phyloP scores from a whole-genome alignment of 1,140 invertebrate species.

The Coenobita brevimanus region DNA sequence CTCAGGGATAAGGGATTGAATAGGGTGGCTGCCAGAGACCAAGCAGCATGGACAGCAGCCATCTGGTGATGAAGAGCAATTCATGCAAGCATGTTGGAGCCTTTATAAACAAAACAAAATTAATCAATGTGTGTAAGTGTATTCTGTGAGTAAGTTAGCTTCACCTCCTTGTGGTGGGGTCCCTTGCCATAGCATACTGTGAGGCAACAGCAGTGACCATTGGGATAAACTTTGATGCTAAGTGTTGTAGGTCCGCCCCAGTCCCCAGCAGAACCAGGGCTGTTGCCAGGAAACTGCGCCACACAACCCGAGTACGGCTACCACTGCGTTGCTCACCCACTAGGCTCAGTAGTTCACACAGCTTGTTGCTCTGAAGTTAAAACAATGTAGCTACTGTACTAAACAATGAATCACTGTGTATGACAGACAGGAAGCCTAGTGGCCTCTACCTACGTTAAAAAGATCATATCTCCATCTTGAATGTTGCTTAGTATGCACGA shows the following conservation, averaged over 20 bases:
- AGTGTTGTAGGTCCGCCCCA: conserved; percentile 22
- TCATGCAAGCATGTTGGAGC: too few species aligned
- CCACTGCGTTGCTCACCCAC: conserved; percentile 14
- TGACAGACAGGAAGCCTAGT: too few species aligned
- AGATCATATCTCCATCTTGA: too few species aligned
- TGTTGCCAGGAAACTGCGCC: conserved; percentile 30
- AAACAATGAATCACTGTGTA: too few species aligned
- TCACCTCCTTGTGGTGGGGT: conserved; percentile 41
- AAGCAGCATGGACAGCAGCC: too few species aligned
- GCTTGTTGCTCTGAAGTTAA: conserved; percentile 36
- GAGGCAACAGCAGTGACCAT: background rate
- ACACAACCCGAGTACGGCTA: conserved; percentile 26
- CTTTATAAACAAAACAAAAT: too few species aligned
- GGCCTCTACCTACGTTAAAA: too few species aligned
- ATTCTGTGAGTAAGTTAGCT: background rate
- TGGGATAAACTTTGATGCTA: conserved; percentile 16
- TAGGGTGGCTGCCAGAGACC: too few species aligned
- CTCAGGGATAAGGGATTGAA: too few species aligned
- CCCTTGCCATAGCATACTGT: conserved; percentile 5
- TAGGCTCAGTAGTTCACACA: conserved; percentile 31
- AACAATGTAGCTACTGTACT: background rate
- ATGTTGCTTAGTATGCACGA: too few species aligned
- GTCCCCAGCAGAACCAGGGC: conserved; percentile 12
- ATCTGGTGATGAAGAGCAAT: too few species aligned
- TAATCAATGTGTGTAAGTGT: too few species aligned